Evolutionary conservation across 2,888 invertebrate species (phyloP), one percentile per base, ranked within the genome.

Genomic region (Argyra leucocephala): DNA sequence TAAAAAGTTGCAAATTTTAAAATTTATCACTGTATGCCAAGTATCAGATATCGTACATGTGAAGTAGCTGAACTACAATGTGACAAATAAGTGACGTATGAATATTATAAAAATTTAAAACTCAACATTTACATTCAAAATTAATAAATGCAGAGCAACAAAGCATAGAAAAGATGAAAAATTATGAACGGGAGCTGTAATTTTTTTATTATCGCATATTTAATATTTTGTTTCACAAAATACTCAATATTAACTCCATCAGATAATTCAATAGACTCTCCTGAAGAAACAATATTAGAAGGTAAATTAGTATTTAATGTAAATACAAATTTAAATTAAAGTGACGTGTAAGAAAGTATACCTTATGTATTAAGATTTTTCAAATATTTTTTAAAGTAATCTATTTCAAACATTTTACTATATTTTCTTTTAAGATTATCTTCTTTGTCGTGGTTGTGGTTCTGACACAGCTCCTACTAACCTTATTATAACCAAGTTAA

Each of bases 391-490:
- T n/a, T n/a, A n/a, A 9, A 5, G 48, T 18, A 48, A 48, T 48
- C 18, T 18, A 48, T 1, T 31, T 31, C 4, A 10, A 31, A 22
- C 5, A 9, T 22, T 57, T 18, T 48, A 48, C n/a, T 48, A 26
- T 57, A 62, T 58, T 57, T 48, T 12, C 5, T 21, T 59, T 81
- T 66, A 76, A 83, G 85, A 85, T 76, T 75, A 82, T 70, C 75
- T 85, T 63, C 73, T 85, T 36, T 85, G 85, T 73, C 82, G 85
- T 26, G 80, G 82, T 73, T 85, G 85, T 74, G 85, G 85, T 22
- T 81, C 81, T 69, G 85, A 85, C 73, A 76, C 85, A 69, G 83
- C 82, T 2, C 82, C 84, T 71, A 80, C 83, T 21, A 76, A 80
- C 75, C 82, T 83, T 71, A 73, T 85, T 69, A 78, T 82, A 63